Evolutionary conservation across 1,140 invertebrate genomes (phyloP), one percentile per base, ranked within the genome.

Genomic region (Megathymus violae): DNA sequence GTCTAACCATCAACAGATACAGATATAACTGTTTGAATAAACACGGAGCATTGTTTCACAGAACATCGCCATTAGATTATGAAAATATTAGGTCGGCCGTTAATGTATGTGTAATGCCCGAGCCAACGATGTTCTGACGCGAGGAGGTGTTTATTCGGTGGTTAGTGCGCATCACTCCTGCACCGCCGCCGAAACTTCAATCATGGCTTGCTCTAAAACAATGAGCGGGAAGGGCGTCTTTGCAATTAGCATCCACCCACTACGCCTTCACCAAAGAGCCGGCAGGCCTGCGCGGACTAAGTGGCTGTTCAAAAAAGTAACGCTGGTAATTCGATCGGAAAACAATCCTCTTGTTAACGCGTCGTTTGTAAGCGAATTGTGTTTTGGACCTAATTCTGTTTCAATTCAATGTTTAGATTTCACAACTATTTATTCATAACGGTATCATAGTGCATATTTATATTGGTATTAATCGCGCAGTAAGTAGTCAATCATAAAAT

Each of bases 61-160:
- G 85, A 90, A 88, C 86, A 88, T 88, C 80, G 88, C 86, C 88
- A 90, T 90, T 90, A 90, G 88, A 90, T 90, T 90, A 90, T 90
- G 88, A 90, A 90, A 90, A 90, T 90, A 90, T 90, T 89, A 89
- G 86, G 86, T 81, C 78, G 82, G 78, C 69, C 83, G 88, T 90
- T 90, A 90, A 90, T 91, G 88, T 80, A 84, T 88, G 86, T 91
- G 86, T 91, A 86, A 91, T 89, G 88, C 83, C 71, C 82, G 62
- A 61, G 76, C 70, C 72, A 72, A 67, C 71, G 62, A 54, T 62
- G 75, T 67, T 78, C 79, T 74, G 74, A 79, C 70, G 76, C 64
- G 70, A 65, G 64, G 54, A 69, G 63, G 54, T 90, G 81, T 90
- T 90, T 88, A 67, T 76, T 72, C 67, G 71, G 66, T 81, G 82